Percentiles rank a stretch among this genome's conserved stretches.
Evolutionary conservation across 1,140 invertebrate genomes (phyloP).

Genomic region (Drosophila elegans): DNA sequence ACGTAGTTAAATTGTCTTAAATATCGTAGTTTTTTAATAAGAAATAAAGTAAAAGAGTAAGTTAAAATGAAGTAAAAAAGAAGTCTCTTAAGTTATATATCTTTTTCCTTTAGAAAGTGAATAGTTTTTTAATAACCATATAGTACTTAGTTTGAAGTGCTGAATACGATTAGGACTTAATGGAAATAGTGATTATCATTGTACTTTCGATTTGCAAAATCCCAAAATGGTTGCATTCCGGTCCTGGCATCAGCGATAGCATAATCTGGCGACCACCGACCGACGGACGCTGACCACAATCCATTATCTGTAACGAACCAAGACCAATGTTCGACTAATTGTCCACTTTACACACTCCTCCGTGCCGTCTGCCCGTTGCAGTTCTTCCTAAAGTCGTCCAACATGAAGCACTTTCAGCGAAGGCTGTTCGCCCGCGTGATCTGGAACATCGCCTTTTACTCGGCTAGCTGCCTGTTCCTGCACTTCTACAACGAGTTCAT

Average conservation of each 20-base stretch:
- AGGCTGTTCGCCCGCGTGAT: slow-evolving; percentile 79
- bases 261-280: slow-evolving; percentile 5
- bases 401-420: slow-evolving; percentile 78
- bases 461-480: slow-evolving; percentile 73
- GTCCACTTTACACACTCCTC: no score
- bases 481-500: slow-evolving; percentile 83
- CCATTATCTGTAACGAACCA: slow-evolving; percentile 14
- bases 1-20: no score
- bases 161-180: no score
- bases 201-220: no score
- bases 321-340: slow-evolving; percentile 47
- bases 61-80: no score
- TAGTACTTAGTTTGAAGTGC: no score
- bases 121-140: no score
- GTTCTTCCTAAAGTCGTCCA: slow-evolving; percentile 79
- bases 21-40: no score
- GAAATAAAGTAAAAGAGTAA: no score
- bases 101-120: no score
- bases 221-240: background rate
- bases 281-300: slow-evolving; percentile 3
- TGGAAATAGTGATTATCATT: no score
- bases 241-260: slow-evolving; percentile 5
- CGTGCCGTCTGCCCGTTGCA: slow-evolving; percentile 26
- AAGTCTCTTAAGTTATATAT: no score
- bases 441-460: slow-evolving; percentile 82